A percentile compares a stretch with the other conserved stretches of the same genome.
Evolutionary conservation across 1,140 invertebrate genomes (phyloP).

Genomic region (Drosophila ohnishii): DNA sequence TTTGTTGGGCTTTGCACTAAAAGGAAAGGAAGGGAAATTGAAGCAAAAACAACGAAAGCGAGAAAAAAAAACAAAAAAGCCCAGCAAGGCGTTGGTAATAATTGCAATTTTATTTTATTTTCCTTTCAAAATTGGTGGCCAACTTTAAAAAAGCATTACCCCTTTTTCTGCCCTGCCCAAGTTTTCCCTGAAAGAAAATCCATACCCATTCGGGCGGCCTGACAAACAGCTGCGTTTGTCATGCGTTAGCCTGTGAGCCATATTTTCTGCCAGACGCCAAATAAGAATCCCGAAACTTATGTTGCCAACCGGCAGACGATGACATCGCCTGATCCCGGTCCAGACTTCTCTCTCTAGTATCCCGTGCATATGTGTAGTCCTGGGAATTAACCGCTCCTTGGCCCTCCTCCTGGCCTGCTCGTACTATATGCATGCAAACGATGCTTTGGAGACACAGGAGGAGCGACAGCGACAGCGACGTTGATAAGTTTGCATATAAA

Average conservation of each 20-base stretch:
- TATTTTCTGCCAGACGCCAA: constrained; percentile 75
- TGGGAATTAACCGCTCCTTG: constrained; percentile 77
- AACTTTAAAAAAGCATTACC: constrained; percentile 53
- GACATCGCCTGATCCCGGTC: constrained; percentile 43
- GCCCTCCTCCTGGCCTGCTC: constrained; percentile 36
- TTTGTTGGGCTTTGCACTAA: constrained; percentile 45
- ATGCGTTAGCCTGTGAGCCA: constrained; percentile 75
- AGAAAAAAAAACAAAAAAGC: constrained; percentile 6
- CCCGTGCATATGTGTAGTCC: constrained; percentile 33
- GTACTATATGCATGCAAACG: constrained; percentile 66
- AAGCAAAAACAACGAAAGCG: constrained; percentile 8
- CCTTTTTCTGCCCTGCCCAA: neutral
- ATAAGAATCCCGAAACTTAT: constrained; percentile 81
- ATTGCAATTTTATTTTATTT: constrained; percentile 61
- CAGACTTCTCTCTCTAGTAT: constrained; percentile 16
- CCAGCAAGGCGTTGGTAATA: constrained; percentile 60
- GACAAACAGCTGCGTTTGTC: constrained; percentile 80
- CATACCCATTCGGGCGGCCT: constrained; percentile 17
- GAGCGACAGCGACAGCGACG: constrained; percentile 52
- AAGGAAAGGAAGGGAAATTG: constrained; percentile 5
- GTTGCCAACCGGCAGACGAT: constrained; percentile 55
- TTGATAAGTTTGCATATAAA: constrained; percentile 81
- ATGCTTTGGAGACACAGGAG: constrained; percentile 63
- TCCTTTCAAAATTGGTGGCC: constrained; percentile 25
- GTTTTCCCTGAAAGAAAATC: constrained; percentile 6